Percentiles rank a stretch among this genome's conserved stretches.
These are phyloP conservation scores for Gavialis gangeticus DNA, from an alignment of 2,113 vertebrate species.

Conservation along the genomic window DNA sequence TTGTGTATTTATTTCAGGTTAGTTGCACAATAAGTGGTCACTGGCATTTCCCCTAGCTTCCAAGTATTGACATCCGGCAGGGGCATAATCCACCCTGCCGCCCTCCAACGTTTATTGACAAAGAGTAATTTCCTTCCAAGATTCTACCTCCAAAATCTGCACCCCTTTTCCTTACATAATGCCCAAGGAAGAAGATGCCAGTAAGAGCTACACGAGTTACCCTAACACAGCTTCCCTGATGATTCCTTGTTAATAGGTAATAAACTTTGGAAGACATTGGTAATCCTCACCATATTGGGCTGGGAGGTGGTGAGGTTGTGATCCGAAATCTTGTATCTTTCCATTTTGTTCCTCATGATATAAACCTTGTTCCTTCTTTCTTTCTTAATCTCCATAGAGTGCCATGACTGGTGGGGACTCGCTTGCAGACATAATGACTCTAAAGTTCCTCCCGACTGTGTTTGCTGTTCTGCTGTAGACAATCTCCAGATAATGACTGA, in stretches of 20 bases:
- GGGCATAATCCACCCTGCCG: not conserved
- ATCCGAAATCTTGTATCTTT: not conserved
- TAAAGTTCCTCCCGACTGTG: constrained; percentile 70
- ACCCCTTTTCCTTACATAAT: not conserved
- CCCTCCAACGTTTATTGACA: not conserved
- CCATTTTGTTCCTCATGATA: not conserved
- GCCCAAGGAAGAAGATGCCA: not conserved
- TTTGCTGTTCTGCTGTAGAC: constrained; percentile 72
- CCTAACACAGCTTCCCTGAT: not conserved
- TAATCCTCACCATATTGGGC: not conserved
- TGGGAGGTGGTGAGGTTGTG: not conserved
- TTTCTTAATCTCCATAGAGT: constrained; percentile 53
- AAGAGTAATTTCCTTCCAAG: not conserved
- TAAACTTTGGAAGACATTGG: not conserved
- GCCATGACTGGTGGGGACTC: constrained; percentile 77
- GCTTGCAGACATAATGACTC: constrained; percentile 75
- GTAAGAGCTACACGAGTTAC: not conserved
- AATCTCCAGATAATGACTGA: constrained; percentile 69
- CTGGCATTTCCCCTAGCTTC: not conserved
- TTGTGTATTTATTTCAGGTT: not conserved
- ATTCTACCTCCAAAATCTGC: not conserved
- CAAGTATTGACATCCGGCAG: not conserved
- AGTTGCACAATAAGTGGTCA: not conserved
- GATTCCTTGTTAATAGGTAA: not conserved
- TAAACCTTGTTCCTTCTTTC: constrained; percentile 8